Evolutionary conservation across 2,113 vertebrate genomes (phyloP), one percentile per base, ranked within the genome.

Genomic region (Anoplopoma fimbria): DNA sequence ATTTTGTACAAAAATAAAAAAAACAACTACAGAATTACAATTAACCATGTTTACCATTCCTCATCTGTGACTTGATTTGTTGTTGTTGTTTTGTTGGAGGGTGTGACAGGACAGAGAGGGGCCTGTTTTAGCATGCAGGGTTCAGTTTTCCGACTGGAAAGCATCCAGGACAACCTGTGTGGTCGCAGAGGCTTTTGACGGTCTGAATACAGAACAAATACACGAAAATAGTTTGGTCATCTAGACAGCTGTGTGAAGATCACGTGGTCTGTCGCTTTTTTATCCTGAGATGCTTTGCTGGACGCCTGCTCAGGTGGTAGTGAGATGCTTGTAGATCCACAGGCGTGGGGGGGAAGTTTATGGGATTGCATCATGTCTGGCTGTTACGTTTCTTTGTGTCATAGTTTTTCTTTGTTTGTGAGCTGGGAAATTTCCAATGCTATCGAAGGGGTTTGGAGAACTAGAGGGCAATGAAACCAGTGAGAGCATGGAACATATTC

Each of bases 1-100:
- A 92, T 93, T 94, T 94, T 94, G 88, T 93, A 93, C 87, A 93
- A 91, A 90, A 58, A 25, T 14, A 58, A 89, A 68, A 79, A 60
- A 8, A 79, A 88, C 83, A 85, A 79, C 80, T 83, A 83, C 74
- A 85, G 73, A 91, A 83, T 89, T 77, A 72, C 58, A 40, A 86
- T 82, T 92, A 93, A 90, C 83, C 57, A 31, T 88, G 86, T 90
- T 92, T 87, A 91, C 92, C 80, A 79, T 95, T 93, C 88, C 85
- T 92, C 85, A 75, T 77, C 38, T 45, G 62, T 86, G 84, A 88
- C 72, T 85, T 79, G 89, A 88, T 91, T 86, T 70, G 68, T 86
- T 61, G 76, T 72, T 42, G 76, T 77, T 57, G 60, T 85, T 80
- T 85, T 81, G 85, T 71, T 62, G 23, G 75, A 76, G 82, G 60